Conservation (phyloP, 2,888 invertebrate genomes). For the Lobophora halterata region DNA sequence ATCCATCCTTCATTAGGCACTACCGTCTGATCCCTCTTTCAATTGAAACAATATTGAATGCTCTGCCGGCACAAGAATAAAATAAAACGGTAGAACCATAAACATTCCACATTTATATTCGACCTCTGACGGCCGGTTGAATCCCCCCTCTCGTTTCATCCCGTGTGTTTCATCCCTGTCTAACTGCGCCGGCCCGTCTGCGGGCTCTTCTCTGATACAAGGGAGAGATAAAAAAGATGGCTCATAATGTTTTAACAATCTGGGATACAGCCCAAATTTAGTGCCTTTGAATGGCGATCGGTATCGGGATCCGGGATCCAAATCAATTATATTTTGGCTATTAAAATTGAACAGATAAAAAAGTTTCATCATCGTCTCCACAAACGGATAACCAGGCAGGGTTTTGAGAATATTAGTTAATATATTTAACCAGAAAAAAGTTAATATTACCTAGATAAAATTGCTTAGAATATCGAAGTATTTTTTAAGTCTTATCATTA, state of each 20-base stretch:
- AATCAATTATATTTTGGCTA: constrained; percentile 21
- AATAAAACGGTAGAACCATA: constrained; percentile 81
- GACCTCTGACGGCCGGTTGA: constrained; percentile 72
- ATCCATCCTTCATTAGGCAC: constrained; percentile 73
- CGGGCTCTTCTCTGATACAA: constrained; percentile 65
- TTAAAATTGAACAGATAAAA: constrained; percentile 13
- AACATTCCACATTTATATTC: constrained; percentile 81
- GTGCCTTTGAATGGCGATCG: constrained; percentile 31
- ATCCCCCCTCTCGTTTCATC: constrained; percentile 45
- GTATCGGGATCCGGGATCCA: constrained; percentile 35
- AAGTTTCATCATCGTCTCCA: constrained; percentile 2
- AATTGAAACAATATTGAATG: constrained; percentile 80
- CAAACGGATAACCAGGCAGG: neutral
- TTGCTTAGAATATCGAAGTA: too few relatives aligned
- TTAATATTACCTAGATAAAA: too few relatives aligned
- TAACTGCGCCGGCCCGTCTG: constrained; percentile 73
- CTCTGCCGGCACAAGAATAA: constrained; percentile 73
- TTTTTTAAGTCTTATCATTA: too few relatives aligned
- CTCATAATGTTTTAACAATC: constrained; percentile 79
- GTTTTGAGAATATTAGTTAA: too few relatives aligned
- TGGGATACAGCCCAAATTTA: constrained; percentile 34
- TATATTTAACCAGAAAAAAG: too few relatives aligned
- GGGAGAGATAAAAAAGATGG: constrained; percentile 73
- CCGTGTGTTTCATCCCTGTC: constrained; percentile 48
- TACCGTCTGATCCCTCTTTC: constrained; percentile 73